Conservation (phyloP, 35 echinoderm and acorn worm species). For the Chiridota heheva region DNA sequence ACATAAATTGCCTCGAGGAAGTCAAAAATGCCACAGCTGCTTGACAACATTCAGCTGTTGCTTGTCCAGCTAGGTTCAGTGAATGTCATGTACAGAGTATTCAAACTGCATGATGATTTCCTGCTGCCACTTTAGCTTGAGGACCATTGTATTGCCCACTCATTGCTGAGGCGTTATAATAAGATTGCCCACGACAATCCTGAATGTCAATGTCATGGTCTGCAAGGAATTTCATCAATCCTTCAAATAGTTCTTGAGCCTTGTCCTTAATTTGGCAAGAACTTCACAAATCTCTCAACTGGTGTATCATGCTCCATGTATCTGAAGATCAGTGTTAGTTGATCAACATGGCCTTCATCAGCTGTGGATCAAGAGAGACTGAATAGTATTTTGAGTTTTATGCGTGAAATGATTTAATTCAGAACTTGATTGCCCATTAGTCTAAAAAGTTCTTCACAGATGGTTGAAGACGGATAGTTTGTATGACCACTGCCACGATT, state of each 20-base stretch:
- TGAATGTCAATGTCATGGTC: not conserved
- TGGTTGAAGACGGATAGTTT: no score
- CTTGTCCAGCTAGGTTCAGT: not conserved
- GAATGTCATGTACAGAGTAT: not conserved
- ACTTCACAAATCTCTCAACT: not conserved
- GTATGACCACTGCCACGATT: no score
- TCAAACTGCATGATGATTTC: not conserved
- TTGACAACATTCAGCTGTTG: not conserved
- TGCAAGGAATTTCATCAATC: not conserved
- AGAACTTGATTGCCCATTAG: not conserved
- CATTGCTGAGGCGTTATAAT: constrained; percentile 1
- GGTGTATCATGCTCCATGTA: not conserved
- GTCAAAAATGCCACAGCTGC: not conserved
- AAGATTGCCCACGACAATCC: not conserved
- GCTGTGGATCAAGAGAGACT: constrained; percentile 4
- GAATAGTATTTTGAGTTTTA: constrained; percentile 11
- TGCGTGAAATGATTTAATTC: not conserved
- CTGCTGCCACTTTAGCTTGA: constrained; percentile 2
- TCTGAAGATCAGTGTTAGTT: not conserved
- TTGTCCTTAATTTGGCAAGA: not conserved
- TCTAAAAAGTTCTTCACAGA: not conserved
- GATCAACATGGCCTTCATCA: not conserved
- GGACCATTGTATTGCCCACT: not conserved
- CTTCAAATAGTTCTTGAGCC: not conserved
- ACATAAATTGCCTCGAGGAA: not conserved